A percentile compares a stretch with the other conserved stretches of the same genome.
Evolutionary conservation across 1,140 invertebrate species (phyloP).

Genomic region (Drosophila novamexicana): DNA sequence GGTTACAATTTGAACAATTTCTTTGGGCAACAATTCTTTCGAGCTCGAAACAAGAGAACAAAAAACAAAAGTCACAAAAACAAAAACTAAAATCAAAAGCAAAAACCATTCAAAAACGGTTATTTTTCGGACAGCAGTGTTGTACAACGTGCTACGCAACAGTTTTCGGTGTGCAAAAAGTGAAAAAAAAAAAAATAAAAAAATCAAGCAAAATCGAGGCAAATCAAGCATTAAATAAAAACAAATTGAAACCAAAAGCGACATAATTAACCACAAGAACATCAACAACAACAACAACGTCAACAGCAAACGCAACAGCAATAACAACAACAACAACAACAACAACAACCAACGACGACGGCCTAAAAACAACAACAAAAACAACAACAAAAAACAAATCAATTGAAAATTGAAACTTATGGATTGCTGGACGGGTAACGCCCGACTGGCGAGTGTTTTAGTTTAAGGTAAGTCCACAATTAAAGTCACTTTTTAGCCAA

Average conservation of each 20-base stretch:
- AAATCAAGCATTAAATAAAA: slow-evolving; percentile 1
- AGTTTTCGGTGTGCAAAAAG: slow-evolving; percentile 66
- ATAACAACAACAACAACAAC: slow-evolving; percentile 34
- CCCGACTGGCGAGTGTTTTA: slow-evolving; percentile 85
- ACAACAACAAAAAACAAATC: slow-evolving; percentile 67
- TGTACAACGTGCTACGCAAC: slow-evolving; percentile 51
- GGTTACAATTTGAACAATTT: slow-evolving; percentile 39
- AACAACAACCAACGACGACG: slow-evolving; percentile 45
- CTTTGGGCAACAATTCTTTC: slow-evolving; percentile 36
- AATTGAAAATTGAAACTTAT: slow-evolving; percentile 84
- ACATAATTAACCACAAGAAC: slow-evolving; percentile 24
- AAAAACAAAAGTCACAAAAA: slow-evolving; percentile 9
- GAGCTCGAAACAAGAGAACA: slow-evolving; percentile 25
- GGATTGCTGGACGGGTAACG: slow-evolving; percentile 85
- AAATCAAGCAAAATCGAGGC: slow-evolving; percentile 1
- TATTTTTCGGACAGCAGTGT: slow-evolving; percentile 59
- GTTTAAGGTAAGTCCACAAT: slow-evolving; percentile 81
- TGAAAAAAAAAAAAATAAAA: slow-evolving; percentile 24
- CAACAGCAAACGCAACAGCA: slow-evolving; percentile 36
- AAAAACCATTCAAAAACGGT: slow-evolving; percentile 36
- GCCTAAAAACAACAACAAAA: slow-evolving; percentile 34
- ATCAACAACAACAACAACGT: slow-evolving; percentile 47
- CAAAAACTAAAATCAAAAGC: slow-evolving; percentile 29
- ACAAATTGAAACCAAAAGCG: slow-evolving; percentile 14
- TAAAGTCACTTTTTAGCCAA: too few relatives aligned